Conservation (phyloP, 2,888 invertebrate species). For the Villa cingulata region DNA sequence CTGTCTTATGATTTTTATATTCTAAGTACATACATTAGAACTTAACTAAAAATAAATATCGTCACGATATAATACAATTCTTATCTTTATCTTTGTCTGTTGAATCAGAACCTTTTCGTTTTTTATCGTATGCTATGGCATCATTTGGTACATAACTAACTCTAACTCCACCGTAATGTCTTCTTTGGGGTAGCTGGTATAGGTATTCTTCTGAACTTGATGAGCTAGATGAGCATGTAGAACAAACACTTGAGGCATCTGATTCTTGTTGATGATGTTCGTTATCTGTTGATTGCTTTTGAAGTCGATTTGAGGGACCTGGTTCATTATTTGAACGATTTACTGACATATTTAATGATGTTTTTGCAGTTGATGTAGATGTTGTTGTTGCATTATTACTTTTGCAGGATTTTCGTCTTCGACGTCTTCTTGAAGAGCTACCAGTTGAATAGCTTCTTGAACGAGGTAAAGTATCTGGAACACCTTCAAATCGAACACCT, state of each 20-base stretch:
- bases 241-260: conserved; percentile 69
- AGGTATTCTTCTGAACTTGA: conserved; percentile 80
- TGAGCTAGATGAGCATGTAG: conserved; percentile 76
- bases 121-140: conserved; percentile 67
- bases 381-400: conserved; percentile 24
- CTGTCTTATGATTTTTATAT: neutral
- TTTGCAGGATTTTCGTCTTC: conserved; percentile 28
- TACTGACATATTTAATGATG: neutral
- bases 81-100: conserved; percentile 47
- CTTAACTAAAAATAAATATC: conserved; percentile 16
- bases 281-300: neutral
- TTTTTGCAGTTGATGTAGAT: conserved; percentile 14
- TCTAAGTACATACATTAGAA: neutral
- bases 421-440: conserved; percentile 23
- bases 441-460: conserved; percentile 41
- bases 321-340: neutral
- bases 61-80: conserved; percentile 80
- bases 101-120: conserved; percentile 40
- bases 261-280: conserved; percentile 29
- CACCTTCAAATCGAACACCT: conserved; percentile 36
- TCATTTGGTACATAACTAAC: conserved; percentile 91
- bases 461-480: conserved; percentile 37
- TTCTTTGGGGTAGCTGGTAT: conserved; percentile 68
- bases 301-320: conserved; percentile 1
- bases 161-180: conserved; percentile 75